Base-by-base conservation (phyloP, 2,888 invertebrate species). In the Yponomeuta sedellus region DNA sequence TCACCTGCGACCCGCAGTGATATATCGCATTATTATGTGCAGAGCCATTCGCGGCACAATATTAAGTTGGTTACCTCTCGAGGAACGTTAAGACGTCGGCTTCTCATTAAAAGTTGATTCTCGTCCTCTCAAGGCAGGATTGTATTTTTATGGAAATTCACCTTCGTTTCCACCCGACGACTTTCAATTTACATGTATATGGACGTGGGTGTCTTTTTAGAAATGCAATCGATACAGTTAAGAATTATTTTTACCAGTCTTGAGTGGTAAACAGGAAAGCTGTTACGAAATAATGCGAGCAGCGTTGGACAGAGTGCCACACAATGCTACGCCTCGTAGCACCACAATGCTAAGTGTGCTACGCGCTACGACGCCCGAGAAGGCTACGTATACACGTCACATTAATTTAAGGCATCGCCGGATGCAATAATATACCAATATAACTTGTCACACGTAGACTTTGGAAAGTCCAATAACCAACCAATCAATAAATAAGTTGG, bases 81-180 rank as follows among this genome's bases (percentile, higher is more conserved):
- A 20, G 34, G 34, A 62, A 22, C 25, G 16, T 20, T 34, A 39
- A 20, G 66, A 75, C 70, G 71, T 75, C 70, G 70, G 70, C 70
- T 72, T 72, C 77, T 79, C 79, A 79, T 82, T 82, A 81, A 80
- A 83, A 78, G 73, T 80, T 77, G 74, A 78, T 71, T 68, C 69
- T 67, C 68, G 72, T 74, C 74, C 71, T 68, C 69, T 71, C 70
- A 70, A 69, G 70, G 71, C 71, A 71, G 73, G 72, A 78, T 77
- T 77, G 75, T 75, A 72, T 78, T 78, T 73, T 75, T 76, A 64
- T 64, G 58, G 25, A 58, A 57, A 64, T 63, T 63, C 22, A 63
- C 39, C 63, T 63, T 63, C 64, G 56, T 57, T 64, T 56, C 22
- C n/a, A 19, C 62, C 28, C 62, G 62, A 58, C 34, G 40, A 39